Evolutionary conservation across 2,113 vertebrate species (phyloP), one percentile per base, ranked within the genome.

Genomic region (Fukomys damarensis): DNA sequence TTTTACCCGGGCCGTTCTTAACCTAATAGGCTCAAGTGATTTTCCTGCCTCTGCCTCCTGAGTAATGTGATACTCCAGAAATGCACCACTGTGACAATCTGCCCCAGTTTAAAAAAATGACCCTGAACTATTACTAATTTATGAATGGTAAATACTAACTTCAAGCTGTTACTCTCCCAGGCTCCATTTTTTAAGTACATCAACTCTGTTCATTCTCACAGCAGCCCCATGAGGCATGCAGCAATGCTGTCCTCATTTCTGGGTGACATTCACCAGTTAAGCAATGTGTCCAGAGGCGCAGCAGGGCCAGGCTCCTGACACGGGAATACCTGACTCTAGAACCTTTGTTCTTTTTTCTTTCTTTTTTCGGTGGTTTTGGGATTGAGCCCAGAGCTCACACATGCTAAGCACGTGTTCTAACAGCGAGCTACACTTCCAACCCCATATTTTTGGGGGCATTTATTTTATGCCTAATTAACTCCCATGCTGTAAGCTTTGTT

Each of bases 131-230:
- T 70, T 86, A 54, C 59, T 72, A 79, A 49, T 61, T 93, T 87
- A n/a, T 46, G 22, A 20, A 58, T 20, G 20, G 56, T 88, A 91
- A 58, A 63, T 14, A 61, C 56, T 80, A 76, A 87, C n/a, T 59
- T 86, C 76, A 81, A 65, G n/a, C 30, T 77, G 22, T 59, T 49
- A 22, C 38, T 86, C 20, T 70, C 80, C 70, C 24, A 93, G 79
- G 65, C 28, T 52, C 82, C 86, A 7, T 58, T 96, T 35, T 95
- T 77, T 90, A 59, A 74, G 92, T 94, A 77, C 77, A 92, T n/a
- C 63, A 70, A 30, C 65, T 66, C 77, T 61, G 82, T 43, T 83
- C 61, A 63, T 61, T 19, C 56, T 56, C 86, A 22, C 28, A 81
- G 41, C 10, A 54, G 59, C 35, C 30, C 10, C n/a, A 1, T 66